Evolutionary conservation across 2,797 vertebrate species (phyloP).

Genomic region (Todus mexicanus): DNA sequence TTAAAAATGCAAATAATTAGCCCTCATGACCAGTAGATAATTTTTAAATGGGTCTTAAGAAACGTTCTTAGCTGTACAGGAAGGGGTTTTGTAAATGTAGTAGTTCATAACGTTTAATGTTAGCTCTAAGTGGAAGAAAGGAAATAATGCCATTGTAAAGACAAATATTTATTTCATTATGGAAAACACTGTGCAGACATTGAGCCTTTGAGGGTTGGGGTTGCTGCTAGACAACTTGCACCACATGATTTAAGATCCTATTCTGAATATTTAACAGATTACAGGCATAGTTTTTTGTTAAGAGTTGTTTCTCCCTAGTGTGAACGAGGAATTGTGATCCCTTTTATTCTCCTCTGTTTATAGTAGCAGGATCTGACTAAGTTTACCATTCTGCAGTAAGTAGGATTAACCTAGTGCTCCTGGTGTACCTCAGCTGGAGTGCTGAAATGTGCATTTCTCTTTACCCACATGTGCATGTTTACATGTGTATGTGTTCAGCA

Average conservation of each 20-base stretch:
- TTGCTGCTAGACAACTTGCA: not conserved
- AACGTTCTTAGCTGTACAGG: not conserved
- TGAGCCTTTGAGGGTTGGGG: not conserved
- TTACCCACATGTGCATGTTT: accelerated
- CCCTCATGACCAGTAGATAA: not conserved
- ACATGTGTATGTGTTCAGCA: not conserved
- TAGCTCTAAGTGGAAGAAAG: not conserved
- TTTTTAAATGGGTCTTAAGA: not conserved
- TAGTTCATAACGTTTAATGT: not conserved
- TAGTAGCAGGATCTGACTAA: not conserved
- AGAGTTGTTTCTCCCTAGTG: not conserved
- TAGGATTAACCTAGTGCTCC: not conserved
- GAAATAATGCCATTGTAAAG: not conserved
- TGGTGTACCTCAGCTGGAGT: not conserved
- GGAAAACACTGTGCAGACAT: not conserved
- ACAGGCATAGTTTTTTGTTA: not conserved
- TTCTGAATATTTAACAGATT: not conserved
- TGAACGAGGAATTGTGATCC: not conserved
- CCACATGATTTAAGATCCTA: not conserved
- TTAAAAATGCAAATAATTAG: not conserved
- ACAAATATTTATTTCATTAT: not conserved
- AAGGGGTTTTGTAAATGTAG: not conserved
- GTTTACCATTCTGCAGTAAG: not conserved
- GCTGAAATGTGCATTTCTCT: not conserved
- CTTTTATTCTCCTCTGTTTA: not conserved